phyloP scores from a whole-genome alignment of 2,797 vertebrate species.

The Leptodactylus fallax region DNA sequence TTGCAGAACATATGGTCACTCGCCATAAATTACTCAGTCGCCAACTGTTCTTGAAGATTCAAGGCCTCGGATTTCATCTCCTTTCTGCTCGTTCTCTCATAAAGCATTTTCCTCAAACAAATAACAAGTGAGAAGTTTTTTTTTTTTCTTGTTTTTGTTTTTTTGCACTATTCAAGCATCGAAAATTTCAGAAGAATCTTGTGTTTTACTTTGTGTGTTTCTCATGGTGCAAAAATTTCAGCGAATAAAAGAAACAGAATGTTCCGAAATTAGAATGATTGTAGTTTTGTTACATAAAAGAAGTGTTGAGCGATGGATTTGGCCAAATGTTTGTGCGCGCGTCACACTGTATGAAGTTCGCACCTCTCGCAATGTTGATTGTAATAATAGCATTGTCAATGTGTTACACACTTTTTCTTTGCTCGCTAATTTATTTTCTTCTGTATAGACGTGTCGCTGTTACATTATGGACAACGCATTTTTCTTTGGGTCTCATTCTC shows the following conservation, averaged over 20 bases:
- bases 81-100: background rate
- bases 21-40: conserved; percentile 16
- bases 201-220: background rate
- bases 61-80: background rate
- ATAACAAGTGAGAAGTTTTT: conserved; percentile 15
- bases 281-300: conserved; percentile 36
- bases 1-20: conserved; percentile 30
- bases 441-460: background rate
- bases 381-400: conserved; percentile 12
- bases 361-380: conserved; percentile 18
- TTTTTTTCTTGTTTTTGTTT: background rate
- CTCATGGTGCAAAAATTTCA: background rate
- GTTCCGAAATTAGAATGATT: conserved; percentile 30
- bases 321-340: conserved; percentile 35
- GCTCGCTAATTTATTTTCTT: conserved; percentile 7
- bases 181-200: conserved; percentile 9
- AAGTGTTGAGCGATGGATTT: conserved; percentile 37
- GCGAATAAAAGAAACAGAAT: conserved; percentile 13
- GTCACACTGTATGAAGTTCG: conserved; percentile 19
- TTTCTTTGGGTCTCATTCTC: background rate
- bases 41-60: conserved; percentile 17
- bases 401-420: conserved; percentile 16
- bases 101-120: background rate
- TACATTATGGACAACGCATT: background rate
- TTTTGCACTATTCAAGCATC: background rate